phyloP scores from a whole-genome alignment of 2,113 vertebrate species.

The Aythya baeri region DNA sequence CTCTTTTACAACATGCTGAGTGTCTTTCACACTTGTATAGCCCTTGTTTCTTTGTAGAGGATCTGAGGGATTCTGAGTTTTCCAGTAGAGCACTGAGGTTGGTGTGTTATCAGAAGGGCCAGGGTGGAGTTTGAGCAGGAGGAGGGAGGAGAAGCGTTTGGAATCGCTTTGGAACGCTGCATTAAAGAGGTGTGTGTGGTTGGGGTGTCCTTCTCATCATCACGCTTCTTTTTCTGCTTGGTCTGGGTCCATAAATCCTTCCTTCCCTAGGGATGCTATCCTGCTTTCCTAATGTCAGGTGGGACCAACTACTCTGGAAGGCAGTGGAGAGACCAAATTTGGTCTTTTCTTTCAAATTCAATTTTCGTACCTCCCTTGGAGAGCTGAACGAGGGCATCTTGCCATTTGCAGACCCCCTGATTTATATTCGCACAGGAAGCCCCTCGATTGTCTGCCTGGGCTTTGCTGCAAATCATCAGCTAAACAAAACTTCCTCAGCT shows the following conservation, averaged over 20 bases:
- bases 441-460: neutral
- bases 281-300: rapidly evolving
- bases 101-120: neutral
- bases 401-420: neutral
- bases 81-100: rapidly evolving
- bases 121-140: neutral
- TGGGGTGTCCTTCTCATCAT: rapidly evolving
- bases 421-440: neutral
- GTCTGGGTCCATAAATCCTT: neutral
- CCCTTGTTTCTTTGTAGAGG: neutral
- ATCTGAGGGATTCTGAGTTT: neutral
- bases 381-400: neutral
- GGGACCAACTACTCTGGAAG: neutral
- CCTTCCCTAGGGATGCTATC: neutral
- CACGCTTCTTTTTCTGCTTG: neutral
- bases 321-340: neutral
- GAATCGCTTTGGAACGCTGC: rapidly evolving
- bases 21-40: neutral
- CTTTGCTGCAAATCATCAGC: neutral
- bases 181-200: rapidly evolving
- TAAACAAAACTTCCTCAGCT: neutral
- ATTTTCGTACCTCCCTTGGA: neutral
- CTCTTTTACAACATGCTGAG: neutral
- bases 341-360: neutral
- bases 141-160: neutral